Base-by-base conservation (phyloP, 2,797 vertebrate species). In the Poecilia gillii region DNA sequence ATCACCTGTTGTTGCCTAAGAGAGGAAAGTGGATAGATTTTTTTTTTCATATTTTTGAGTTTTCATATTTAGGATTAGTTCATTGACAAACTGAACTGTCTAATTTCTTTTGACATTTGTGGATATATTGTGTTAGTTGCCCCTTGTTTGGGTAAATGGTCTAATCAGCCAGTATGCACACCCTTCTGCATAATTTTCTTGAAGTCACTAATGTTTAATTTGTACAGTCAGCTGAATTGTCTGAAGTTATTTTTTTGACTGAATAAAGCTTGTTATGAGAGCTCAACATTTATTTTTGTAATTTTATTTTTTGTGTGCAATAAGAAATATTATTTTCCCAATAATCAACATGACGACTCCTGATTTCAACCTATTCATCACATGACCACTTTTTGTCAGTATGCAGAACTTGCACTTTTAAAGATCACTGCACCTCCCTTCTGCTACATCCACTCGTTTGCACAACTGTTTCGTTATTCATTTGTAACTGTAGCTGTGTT, bases 401-500 rank as follows among this genome's bases (percentile, higher is more conserved):
- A 25, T 70, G 6, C 4, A 70, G 39, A 5, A 70, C 41, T 12
- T 25, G 9, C 7, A 9, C 66, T 36, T 70, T 70, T 70, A 70
- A 70, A 70, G 36, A 70, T n/a, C 66, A 13, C 39, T 14, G 23
- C 66, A 70, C 11, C 4, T 66, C 39, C 11, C 36, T 68, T 23
- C 18, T 41, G 23, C 41, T 12, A 23, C 20, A 53, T 57, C 23
- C 43, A 43, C n/a, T 3, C 45, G 0, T 43, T 14, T 70, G 66
- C 23, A n/a, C 39, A 70, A 70, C 41, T 43, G 23, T 70, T 43
- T 43, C 2, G 23, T 45, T 70, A 25, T 70, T n/a, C 41, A 80
- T 78, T 83, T 78, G 87, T 86, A 55, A 78, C 91, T 81, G 87
- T 79, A 81, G 79, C 90, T 86, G 81, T 78, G 77, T 76, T 75